Evolutionary conservation across 1,140 invertebrate genomes (phyloP), one percentile per base, ranked within the genome.

Genomic region (Gonatopus flavifemur): DNA sequence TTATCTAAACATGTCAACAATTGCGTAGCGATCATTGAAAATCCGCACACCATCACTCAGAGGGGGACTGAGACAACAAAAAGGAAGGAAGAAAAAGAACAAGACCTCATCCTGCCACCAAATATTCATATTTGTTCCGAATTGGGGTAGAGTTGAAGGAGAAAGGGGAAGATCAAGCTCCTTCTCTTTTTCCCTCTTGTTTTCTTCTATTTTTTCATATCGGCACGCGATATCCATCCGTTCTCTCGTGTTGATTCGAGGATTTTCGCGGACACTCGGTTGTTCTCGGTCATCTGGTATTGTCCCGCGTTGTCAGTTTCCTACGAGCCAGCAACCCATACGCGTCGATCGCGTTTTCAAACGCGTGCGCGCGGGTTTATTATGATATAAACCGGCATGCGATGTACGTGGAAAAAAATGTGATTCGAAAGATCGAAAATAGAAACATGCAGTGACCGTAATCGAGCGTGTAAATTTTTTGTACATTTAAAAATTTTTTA

Each of bases 251-350:
- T n/a, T n/a, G n/a, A n/a, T 25, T 75, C 71, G 72, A 61, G 40
- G 31, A 52, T 62, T 62, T 67, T 57, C 72, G 72, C 46, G 22
- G 21, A 25, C 16, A 30, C 28, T 72, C 72, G 72, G 62, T 28
- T 32, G 40, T 43, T 40, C 47, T 65, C 69, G 69, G 48, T 31
- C 41, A 20, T 42, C 50, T 55, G 59, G 55, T 60, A 51, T 68
- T 63, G 62, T 64, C 59, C 60, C 64, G 52, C 57, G 59, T 61
- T 62, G 64, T 69, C 70, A 75, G 72, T 75, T 60, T 53, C 59
- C 62, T 68, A 68, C 64, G 55, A 69, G 61, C 68, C 63, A 66
- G 43, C 66, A 64, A 40, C 57, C 60, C 39, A 64, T 50, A 54
- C 37, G 44, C 21, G 38, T 60, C 60, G 64, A 49, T 44, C 1